These are phyloP conservation scores for Hippasteria phrygiana DNA, from an alignment of 53 echinoderm and acorn worm genomes.

Conservation along the genomic window DNA sequence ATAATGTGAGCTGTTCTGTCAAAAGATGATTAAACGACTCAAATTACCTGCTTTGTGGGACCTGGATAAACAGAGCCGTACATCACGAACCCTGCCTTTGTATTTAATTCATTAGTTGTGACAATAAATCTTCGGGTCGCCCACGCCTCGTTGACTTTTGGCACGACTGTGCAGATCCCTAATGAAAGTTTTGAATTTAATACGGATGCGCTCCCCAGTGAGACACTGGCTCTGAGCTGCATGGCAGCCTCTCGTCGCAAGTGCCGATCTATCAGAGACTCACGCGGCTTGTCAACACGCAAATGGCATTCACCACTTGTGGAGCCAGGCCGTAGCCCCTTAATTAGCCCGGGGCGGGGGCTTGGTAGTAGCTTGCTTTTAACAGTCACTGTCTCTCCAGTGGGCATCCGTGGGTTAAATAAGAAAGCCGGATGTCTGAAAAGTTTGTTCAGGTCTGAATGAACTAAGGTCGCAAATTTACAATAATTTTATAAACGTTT, in stretches of 20 bases:
- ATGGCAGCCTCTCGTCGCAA: not conserved
- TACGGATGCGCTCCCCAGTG: not conserved
- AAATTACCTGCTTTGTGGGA: not conserved
- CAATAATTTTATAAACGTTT: no score
- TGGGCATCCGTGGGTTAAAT: no score
- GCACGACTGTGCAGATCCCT: conserved; percentile 6
- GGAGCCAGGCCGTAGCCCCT: not conserved
- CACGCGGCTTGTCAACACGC: not conserved
- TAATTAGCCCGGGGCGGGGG: not conserved
- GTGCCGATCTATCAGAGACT: not conserved
- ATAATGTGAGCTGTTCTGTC: not conserved
- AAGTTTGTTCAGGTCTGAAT: no score
- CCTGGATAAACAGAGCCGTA: not conserved
- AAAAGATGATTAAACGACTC: not conserved
- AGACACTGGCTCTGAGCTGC: not conserved
- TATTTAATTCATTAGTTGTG: conserved; percentile 1
- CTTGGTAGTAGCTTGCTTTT: not conserved
- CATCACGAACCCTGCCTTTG: conserved; percentile 4
- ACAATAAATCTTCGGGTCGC: conserved; percentile 4
- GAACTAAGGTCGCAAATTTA: no score
- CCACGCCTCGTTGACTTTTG: not conserved
- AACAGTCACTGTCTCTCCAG: not conserved
- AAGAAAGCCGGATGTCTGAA: no score
- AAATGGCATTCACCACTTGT: not conserved
- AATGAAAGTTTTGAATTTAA: not conserved